Conservation (phyloP, 2,797 vertebrate genomes). For the Myotis vivesi region DNA sequence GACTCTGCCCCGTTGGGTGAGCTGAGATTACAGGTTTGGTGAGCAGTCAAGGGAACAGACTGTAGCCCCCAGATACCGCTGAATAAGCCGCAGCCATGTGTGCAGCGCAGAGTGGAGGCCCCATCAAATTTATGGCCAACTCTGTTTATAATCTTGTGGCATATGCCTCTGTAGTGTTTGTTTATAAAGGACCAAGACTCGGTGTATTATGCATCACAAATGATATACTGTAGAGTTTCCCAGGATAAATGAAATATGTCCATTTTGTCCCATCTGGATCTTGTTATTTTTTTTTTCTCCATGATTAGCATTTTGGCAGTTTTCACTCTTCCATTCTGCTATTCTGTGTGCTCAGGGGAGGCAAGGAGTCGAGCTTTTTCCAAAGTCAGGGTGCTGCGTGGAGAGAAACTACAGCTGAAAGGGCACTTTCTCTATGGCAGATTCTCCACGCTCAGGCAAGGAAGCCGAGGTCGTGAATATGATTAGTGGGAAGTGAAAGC, state of each 20-base stretch:
- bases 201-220: constrained; percentile 41
- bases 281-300: constrained; percentile 36
- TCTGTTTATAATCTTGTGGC: constrained; percentile 59
- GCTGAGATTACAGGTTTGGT: constrained; percentile 17
- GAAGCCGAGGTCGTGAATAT: not conserved
- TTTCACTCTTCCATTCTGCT: constrained; percentile 61
- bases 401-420: constrained; percentile 39
- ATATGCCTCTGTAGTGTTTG: constrained; percentile 63
- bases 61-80: not conserved
- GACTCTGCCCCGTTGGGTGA: not conserved
- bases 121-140: constrained; percentile 34
- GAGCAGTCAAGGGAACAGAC: not conserved
- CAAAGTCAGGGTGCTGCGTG: constrained; percentile 41
- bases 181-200: constrained; percentile 52
- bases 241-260: constrained; percentile 73
- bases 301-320: constrained; percentile 74
- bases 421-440: constrained; percentile 23
- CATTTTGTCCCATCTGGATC: constrained; percentile 73
- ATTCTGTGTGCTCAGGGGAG: constrained; percentile 61
- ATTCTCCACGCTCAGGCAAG: not conserved
- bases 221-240: constrained; percentile 62
- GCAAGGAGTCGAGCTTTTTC: constrained; percentile 31
- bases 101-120: not conserved
- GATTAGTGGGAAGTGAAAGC: not conserved
- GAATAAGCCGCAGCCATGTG: not conserved